Conservation (phyloP, 2,797 vertebrate genomes). For the Coranthus polyacanthus region DNA sequence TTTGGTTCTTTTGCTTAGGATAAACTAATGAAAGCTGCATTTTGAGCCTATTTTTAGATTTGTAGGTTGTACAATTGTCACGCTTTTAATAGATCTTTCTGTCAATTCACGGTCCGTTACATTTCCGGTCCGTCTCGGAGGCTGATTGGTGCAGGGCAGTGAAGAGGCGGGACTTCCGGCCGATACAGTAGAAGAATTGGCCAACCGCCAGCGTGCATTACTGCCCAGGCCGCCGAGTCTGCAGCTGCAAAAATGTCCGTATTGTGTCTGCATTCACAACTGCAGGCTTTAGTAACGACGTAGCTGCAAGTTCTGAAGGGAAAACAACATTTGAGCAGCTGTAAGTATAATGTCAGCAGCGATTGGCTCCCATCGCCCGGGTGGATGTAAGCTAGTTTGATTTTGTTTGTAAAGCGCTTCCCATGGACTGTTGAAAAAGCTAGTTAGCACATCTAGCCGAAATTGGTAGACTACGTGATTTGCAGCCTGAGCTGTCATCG, state of each 20-base stretch:
- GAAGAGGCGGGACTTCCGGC: conserved; percentile 61
- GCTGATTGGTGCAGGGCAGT: conserved; percentile 53
- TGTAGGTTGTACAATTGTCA: too few relatives aligned
- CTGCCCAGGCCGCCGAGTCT: conserved; percentile 50
- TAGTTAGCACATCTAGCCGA: conserved; percentile 75
- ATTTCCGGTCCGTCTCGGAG: conserved; percentile 39
- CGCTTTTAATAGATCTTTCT: conserved; percentile 1
- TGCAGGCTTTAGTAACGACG: conserved; percentile 19
- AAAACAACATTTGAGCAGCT: background rate
- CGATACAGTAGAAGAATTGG: conserved; percentile 51
- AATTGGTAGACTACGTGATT: conserved; percentile 39
- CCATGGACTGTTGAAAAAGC: conserved; percentile 46
- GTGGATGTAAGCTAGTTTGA: conserved; percentile 14
- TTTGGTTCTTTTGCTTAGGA: too few relatives aligned
- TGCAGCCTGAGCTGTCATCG: conserved; percentile 46
- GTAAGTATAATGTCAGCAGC: conserved; percentile 57
- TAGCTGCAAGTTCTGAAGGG: conserved; percentile 26
- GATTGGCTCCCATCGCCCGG: background rate
- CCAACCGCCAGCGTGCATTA: conserved; percentile 65
- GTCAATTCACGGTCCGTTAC: conserved; percentile 1
- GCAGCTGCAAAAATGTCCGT: conserved; percentile 67
- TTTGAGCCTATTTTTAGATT: background rate
- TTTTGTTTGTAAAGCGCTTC: conserved; percentile 29
- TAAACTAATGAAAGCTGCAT: too few relatives aligned
- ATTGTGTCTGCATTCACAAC: conserved; percentile 42